Conservation (phyloP, 2,888 invertebrate genomes). For the Acanthopleura granulata region DNA sequence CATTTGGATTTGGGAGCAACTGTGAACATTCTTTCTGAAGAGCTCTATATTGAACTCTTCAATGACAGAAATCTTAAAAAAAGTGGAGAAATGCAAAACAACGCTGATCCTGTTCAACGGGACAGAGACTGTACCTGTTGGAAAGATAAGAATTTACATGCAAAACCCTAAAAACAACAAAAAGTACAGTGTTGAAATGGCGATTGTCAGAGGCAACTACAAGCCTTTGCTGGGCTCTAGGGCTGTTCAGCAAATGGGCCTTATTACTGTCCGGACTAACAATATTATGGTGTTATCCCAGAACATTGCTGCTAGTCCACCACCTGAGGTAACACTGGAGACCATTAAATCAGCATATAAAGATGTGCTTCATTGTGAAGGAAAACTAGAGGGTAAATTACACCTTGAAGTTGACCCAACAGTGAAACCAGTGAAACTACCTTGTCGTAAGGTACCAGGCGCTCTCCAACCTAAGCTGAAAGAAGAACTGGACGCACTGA, state of each 20-base stretch:
- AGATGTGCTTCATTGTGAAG: constrained; percentile 11
- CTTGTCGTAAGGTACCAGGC: constrained; percentile 1
- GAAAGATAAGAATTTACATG: constrained; percentile 21
- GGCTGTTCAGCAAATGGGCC: constrained; percentile 26
- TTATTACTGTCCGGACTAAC: constrained; percentile 27
- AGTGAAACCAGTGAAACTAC: neutral
- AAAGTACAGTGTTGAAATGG: constrained; percentile 27
- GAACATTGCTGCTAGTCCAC: neutral
- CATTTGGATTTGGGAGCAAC: constrained; percentile 27
- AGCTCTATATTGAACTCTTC: constrained; percentile 21
- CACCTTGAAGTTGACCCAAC: constrained; percentile 19
- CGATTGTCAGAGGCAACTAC: constrained; percentile 20
- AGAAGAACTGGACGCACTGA: constrained; percentile 2
- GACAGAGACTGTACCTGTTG: constrained; percentile 27
- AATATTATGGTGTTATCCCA: neutral
- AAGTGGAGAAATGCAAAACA: constrained; percentile 21
- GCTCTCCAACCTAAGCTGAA: neutral
- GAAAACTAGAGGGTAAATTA: constrained; percentile 11
- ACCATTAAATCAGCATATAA: constrained; percentile 16
- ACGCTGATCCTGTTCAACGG: constrained; percentile 29
- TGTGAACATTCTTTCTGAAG: constrained; percentile 26
- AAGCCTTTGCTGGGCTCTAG: constrained; percentile 24
- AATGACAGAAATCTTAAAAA: constrained; percentile 20
- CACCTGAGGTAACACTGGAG: neutral
- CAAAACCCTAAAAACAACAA: constrained; percentile 23